Conservation (phyloP, 2,888 invertebrate genomes). For the Stenichneumon culpator region DNA sequence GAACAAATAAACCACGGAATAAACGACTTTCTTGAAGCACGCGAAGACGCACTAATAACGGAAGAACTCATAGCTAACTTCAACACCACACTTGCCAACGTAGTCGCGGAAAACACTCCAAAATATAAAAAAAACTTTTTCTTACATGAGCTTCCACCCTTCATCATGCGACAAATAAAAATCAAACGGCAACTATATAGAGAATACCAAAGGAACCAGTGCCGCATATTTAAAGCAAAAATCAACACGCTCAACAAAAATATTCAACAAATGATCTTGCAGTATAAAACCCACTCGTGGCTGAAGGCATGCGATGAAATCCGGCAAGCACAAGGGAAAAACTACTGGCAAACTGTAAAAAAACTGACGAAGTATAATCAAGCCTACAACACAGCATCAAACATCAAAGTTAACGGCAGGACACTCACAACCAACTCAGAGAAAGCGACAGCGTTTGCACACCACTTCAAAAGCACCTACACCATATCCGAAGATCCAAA, state of each 20-base stretch:
- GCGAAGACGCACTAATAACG: neutral
- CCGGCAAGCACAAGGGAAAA: slow-evolving; percentile 35
- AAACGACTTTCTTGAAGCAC: neutral
- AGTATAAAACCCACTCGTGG: slow-evolving; percentile 49
- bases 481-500: neutral
- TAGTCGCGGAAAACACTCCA: slow-evolving; percentile 15
- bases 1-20: slow-evolving; percentile 19
- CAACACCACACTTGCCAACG: neutral
- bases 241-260: slow-evolving; percentile 39
- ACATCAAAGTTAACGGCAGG: slow-evolving; percentile 3
- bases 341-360: slow-evolving; percentile 59
- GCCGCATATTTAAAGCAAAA: slow-evolving; percentile 5
- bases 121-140: neutral
- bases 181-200: slow-evolving; percentile 18
- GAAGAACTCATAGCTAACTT: neutral
- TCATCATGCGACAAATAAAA: no score
- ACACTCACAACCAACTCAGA: neutral
- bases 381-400: neutral
- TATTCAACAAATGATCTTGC: slow-evolving; percentile 35
- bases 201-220: slow-evolving; percentile 5
- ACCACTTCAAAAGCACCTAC: slow-evolving; percentile 18
- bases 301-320: slow-evolving; percentile 52
- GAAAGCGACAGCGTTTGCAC: slow-evolving; percentile 7
- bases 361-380: slow-evolving; percentile 32
- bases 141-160: no score